phyloP scores from a whole-genome alignment of 2,888 invertebrate genomes.

The Nomada ruficornis region DNA sequence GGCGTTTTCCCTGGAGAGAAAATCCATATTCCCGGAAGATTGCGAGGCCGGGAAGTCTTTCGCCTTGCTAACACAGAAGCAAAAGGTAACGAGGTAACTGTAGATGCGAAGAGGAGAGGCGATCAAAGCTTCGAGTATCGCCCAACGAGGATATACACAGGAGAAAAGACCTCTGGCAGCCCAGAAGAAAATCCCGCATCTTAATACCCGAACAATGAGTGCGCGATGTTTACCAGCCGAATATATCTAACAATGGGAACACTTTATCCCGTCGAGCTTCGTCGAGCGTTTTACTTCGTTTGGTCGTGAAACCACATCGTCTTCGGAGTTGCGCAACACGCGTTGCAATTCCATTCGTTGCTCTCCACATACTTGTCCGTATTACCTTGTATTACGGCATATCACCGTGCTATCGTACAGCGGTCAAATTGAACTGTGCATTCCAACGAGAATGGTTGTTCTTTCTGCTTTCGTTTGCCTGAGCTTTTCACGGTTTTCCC shows the following conservation, averaged over 20 bases:
- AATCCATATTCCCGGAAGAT: neutral
- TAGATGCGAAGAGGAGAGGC: neutral
- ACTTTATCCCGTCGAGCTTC: slow-evolving; percentile 36
- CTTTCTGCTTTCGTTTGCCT: neutral
- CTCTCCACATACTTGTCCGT: slow-evolving; percentile 20
- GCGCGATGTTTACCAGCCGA: slow-evolving; percentile 63
- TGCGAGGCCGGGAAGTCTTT: neutral
- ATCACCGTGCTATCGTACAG: slow-evolving; percentile 19
- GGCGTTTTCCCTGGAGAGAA: neutral
- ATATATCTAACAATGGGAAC: slow-evolving; percentile 64
- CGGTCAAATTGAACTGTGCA: slow-evolving; percentile 44
- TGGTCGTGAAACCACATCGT: slow-evolving; percentile 8
- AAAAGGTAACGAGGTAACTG: neutral
- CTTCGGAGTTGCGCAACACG: slow-evolving; percentile 27
- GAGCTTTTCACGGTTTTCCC: neutral
- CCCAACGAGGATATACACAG: neutral
- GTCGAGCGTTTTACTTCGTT: neutral
- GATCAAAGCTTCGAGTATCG: neutral
- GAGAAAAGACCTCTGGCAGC: slow-evolving; percentile 37
- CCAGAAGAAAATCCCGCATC: slow-evolving; percentile 48
- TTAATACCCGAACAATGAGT: slow-evolving; percentile 71
- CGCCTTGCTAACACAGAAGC: neutral
- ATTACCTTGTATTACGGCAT: slow-evolving; percentile 37
- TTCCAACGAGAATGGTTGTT: slow-evolving; percentile 13
- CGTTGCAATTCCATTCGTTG: slow-evolving; percentile 53